Conservation (phyloP, 1,140 invertebrate species). For the Lepidotrigona ventralis region DNA sequence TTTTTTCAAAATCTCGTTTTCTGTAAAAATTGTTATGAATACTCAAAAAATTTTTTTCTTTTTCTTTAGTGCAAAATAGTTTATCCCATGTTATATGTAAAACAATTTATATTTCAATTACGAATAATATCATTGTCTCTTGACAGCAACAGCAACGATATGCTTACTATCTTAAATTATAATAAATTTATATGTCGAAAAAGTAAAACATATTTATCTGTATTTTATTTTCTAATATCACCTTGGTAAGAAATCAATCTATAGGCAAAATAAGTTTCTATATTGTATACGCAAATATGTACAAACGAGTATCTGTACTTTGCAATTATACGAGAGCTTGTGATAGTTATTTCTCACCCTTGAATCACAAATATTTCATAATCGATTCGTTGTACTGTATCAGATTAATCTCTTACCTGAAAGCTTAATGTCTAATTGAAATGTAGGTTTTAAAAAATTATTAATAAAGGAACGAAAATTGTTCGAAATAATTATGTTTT, state of each 20-base stretch:
- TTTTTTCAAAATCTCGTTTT: neutral
- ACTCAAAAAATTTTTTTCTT: slow-evolving; percentile 1
- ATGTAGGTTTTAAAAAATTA: slow-evolving; percentile 32
- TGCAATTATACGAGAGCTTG: slow-evolving; percentile 34
- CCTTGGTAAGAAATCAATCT: slow-evolving; percentile 64
- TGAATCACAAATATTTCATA: slow-evolving; percentile 46
- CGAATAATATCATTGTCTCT: slow-evolving; percentile 1
- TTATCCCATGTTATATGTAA: neutral
- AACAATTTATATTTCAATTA: neutral
- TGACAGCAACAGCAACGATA: neutral
- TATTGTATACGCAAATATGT: slow-evolving; percentile 61
- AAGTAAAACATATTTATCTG: slow-evolving; percentile 50
- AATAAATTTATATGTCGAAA: slow-evolving; percentile 43
- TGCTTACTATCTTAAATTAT: slow-evolving; percentile 42
- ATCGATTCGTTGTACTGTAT: slow-evolving; percentile 62
- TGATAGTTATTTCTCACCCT: slow-evolving; percentile 26
- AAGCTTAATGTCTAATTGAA: slow-evolving; percentile 53
- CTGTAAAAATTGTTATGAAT: neutral
- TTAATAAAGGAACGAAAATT: slow-evolving; percentile 18
- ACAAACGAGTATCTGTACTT: slow-evolving; percentile 37
- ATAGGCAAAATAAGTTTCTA: slow-evolving; percentile 60
- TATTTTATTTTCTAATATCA: slow-evolving; percentile 68
- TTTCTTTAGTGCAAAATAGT: neutral
- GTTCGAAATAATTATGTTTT: slow-evolving; percentile 38
- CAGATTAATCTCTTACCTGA: slow-evolving; percentile 67